phyloP scores from a whole-genome alignment of 2,888 invertebrate species.

The Athalia circularis region DNA sequence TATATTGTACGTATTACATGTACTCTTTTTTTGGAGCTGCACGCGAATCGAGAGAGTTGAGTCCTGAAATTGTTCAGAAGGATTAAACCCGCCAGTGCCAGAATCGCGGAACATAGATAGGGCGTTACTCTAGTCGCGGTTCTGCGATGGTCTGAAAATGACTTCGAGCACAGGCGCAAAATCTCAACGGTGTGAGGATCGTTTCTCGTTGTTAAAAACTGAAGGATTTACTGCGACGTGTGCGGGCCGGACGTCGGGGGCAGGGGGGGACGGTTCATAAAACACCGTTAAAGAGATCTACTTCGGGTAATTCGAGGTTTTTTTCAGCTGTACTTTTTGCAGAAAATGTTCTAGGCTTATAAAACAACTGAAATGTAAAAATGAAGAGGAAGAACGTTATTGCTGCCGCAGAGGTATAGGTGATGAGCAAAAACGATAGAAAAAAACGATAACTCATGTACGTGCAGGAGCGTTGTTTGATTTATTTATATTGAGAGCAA shows the following conservation, averaged over 20 bases:
- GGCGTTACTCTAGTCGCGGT: slow-evolving; percentile 32
- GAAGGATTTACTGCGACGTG: not conserved
- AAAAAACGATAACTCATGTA: no score
- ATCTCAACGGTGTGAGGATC: not conserved
- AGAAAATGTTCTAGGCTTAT: no score
- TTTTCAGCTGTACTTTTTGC: no score
- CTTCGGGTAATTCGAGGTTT: no score
- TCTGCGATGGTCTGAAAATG: slow-evolving; percentile 24
- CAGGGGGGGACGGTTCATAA: not conserved
- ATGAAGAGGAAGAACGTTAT: no score
- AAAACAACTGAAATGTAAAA: no score
- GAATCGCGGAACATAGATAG: slow-evolving; percentile 35
- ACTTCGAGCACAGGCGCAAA: slow-evolving; percentile 11
- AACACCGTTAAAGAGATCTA: not conserved
- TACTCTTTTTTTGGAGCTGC: not conserved
- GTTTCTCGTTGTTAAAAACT: slow-evolving; percentile 26
- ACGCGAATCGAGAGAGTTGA: not conserved
- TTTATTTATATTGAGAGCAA: no score
- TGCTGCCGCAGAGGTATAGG: no score
- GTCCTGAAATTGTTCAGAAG: slow-evolving; percentile 6
- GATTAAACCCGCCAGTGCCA: slow-evolving; percentile 27
- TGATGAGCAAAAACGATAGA: no score
- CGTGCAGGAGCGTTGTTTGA: no score
- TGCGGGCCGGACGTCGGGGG: no score
- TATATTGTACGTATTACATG: not conserved